Percentiles rank a stretch among this genome's conserved stretches.
These are phyloP conservation scores for Littorina saxatilis DNA, from an alignment of 1,140 invertebrate species.

Conservation along the genomic window DNA sequence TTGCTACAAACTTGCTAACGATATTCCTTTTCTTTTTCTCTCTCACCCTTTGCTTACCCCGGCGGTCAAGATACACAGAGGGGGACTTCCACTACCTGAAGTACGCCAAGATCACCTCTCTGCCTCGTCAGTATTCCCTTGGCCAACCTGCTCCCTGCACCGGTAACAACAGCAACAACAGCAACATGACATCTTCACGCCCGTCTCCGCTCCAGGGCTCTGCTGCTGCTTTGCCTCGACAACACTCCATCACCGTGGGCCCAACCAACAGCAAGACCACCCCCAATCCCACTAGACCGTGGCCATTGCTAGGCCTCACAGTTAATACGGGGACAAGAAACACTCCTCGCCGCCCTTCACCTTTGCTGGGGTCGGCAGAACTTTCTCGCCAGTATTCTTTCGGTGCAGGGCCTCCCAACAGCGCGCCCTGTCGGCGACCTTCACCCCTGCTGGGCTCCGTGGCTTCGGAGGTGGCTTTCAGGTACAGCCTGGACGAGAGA, in stretches of 20 bases:
- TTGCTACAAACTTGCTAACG: no score
- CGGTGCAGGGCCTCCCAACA: conserved; percentile 36
- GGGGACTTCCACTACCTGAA: conserved; percentile 72
- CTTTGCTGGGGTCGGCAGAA: no score
- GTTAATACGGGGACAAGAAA: no score
- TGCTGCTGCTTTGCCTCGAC: no score
- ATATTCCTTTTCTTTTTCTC: not conserved
- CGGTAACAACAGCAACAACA: no score
- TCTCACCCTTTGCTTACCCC: not conserved
- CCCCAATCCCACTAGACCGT: no score
- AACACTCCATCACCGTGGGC: no score
- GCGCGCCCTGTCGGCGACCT: not conserved
- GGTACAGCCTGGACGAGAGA: conserved; percentile 38
- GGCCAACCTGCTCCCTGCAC: conserved; percentile 36
- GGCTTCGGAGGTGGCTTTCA: conserved; percentile 13
- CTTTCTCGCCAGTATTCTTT: conserved; percentile 63
- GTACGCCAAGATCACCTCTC: conserved; percentile 54
- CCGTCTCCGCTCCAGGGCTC: no score
- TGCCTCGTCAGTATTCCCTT: conserved; percentile 65
- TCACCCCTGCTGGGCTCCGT: not conserved
- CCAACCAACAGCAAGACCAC: no score
- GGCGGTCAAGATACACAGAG: conserved; percentile 41
- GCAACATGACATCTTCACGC: no score
- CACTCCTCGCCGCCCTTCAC: no score
- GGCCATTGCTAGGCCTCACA: no score